Base-by-base conservation (phyloP, 2,888 invertebrate species). In the Tenthredo distinguenda region DNA sequence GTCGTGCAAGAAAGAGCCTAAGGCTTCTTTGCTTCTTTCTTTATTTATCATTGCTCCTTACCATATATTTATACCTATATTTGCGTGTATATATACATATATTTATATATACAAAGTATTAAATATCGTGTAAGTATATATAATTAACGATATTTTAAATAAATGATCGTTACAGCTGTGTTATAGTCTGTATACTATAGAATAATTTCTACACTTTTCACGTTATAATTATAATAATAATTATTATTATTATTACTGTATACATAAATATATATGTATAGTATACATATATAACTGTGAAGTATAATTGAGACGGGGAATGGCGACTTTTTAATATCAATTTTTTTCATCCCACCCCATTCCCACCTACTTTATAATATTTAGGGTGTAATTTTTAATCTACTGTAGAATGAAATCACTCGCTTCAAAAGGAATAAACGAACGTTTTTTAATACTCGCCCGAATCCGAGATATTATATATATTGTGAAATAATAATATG, bases 361-460 rank as follows among this genome's bases (percentile, higher is more conserved):
- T 31, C 43, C 40, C 68, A 68, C 34, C 37, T 71, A 71, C 37
- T 71, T 26, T 37, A 40, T 43, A 74, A 43, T 74, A 26, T 74
- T 74, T 74, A 43, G 74, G 40, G 74, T 74, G 74, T 74, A 74
- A 74, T 74, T 74, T 74, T 74, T 74, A 74, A 74, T 74, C 74
- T 74, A 74, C 68, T 34, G 43, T 18, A 21, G 74, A 74, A 74
- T 43, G 43, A 74, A 74, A 74, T 74, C 18, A 68, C 34, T 68
- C 68, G 68, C 68, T 68, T 34, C 68, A 68, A 34, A 34, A 68
- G 68, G 34, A 68, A 26, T 26, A 26, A 47, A 62, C 62, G 62
- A 62, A 62, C 62, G 12, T 62, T 62, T 62, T 62, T 26, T 31
- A 62, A 62, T 62, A 31, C 21, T 62, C 55, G 55, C 62, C 62